Base-by-base conservation (phyloP, 1,140 invertebrate species). In the Epicauta chinensis region DNA sequence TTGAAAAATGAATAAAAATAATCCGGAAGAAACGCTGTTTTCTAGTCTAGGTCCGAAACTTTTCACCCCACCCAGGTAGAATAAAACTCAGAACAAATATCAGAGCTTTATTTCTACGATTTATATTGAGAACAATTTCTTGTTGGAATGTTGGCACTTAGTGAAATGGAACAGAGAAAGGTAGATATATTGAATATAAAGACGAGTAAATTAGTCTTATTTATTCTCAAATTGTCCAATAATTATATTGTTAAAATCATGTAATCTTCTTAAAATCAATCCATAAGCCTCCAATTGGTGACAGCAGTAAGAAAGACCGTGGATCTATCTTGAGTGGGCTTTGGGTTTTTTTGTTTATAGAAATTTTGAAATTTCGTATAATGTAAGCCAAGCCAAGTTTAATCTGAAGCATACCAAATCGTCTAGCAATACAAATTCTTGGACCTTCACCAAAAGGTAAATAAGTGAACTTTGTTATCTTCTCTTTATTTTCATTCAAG, bases 391-490 rank as follows among this genome's bases (percentile, higher is more conserved):
- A 6, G 2, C 50, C 55, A 1, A 56, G 13, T 49, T 56, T 56
- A 6, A 45, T 31, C 35, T 56, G 55, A 9, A 56, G 12, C 4
- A 48, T 35, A 34, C 55, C 56, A 32, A 58, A 58, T 10, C 51
- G 13, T 37, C n/a, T 17, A 42, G 39, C 48, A 17, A 42, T 16
- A 51, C 82, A 84, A 56, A 79, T 80, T 30, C 82, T 63, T 0
- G 77, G 76, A 13, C 83, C 82, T 51, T 79, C 79, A 0, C 81
- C 79, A 54, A 85, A 84, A 3, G 81, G 78, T 41, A 83, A 55
- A 62, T 73, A 81, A 10, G 51, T 44, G 30, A 14, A 49, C 15
- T 48, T 46, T 3, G 54, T 56, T 16, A 60, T 55, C 2, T 46
- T 46, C 1, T 51, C 30, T 50, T 61, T 61, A 32, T 73, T 71